phyloP scores from a whole-genome alignment of 1,140 invertebrate species.

The Drosophila repletoides region DNA sequence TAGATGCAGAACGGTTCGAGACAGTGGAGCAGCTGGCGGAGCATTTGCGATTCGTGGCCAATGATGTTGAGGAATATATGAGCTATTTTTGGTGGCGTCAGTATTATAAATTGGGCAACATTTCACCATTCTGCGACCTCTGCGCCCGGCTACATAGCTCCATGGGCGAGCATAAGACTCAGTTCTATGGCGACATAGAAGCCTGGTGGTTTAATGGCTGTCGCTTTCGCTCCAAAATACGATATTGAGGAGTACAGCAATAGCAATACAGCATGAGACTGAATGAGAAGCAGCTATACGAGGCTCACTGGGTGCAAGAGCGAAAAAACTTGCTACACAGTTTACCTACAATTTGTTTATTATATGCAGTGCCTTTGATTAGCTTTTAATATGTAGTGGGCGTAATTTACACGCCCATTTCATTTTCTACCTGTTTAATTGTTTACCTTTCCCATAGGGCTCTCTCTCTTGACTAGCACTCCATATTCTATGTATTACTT shows the following conservation, averaged over 20 bases:
- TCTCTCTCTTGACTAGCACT: no score
- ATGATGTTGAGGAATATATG: constrained; percentile 81
- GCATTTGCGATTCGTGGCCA: constrained; percentile 83
- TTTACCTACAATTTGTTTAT: background rate
- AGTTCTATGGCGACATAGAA: constrained; percentile 68
- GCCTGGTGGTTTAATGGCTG: constrained; percentile 79
- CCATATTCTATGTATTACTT: no score
- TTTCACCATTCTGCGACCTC: constrained; percentile 72
- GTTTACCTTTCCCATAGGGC: no score
- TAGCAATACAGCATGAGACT: constrained; percentile 4
- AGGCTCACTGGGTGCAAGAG: background rate
- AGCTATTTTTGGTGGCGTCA: constrained; percentile 84
- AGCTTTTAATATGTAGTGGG: no score
- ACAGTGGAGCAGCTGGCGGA: constrained; percentile 83
- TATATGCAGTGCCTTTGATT: no score
- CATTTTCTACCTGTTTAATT: no score
- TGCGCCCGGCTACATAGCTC: constrained; percentile 70
- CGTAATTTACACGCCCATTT: no score
- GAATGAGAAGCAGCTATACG: constrained; percentile 1
- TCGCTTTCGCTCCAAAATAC: constrained; percentile 50
- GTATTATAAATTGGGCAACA: constrained; percentile 66
- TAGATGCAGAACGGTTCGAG: constrained; percentile 85
- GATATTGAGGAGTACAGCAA: constrained; percentile 19
- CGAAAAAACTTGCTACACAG: background rate
- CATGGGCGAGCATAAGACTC: constrained; percentile 39